Base-by-base conservation (phyloP, 2,888 invertebrate genomes). In the Megamerina dolium region DNA sequence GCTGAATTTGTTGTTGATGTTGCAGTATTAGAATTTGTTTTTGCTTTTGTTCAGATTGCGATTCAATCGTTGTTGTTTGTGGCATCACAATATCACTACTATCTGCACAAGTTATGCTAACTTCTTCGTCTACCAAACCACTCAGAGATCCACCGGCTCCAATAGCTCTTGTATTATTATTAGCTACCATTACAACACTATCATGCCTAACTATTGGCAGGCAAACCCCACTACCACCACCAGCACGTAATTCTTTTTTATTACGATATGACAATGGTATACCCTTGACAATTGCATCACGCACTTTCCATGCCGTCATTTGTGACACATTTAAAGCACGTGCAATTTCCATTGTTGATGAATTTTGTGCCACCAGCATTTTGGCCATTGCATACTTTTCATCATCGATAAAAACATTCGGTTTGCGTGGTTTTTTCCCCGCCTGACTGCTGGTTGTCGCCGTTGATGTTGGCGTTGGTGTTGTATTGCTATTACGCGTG, bases 281-380 rank as follows among this genome's bases (percentile, higher is more conserved):
- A 17, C 69, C 69, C 55, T 70, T 70, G 9, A 69, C 54, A 45
- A 70, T 70, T 49, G 69, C 68, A 55, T 70, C 71, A 14, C 70
- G 61, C 41, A 70, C 55, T 52, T 70, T 70, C 70, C 70, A 70
- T 29, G 70, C 70, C 18, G 70, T 70, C 70, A 70, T 70, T 51
- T 70, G 71, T 4, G 70, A 70, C 16, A 70, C 69, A 48, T 70
- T 69, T 14, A 70, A 43, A 3, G 65, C 63, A n/a, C 68, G 57
- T 1, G 70, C 70, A 18, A 70, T 67, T 51, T 70, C 70, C 68
- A 70, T 67, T 20, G 70, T 70, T 26, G 70, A 66, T 14, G 66
- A 56, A 46, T 68, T 67, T 49, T 70, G 67, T 3, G 63, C 64
- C 38, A 70, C 69, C 38, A 70, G 45, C 49, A 63, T 48, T 49